Evolutionary conservation across 2,888 invertebrate species (phyloP).

Genomic region (Morpho achilles): DNA sequence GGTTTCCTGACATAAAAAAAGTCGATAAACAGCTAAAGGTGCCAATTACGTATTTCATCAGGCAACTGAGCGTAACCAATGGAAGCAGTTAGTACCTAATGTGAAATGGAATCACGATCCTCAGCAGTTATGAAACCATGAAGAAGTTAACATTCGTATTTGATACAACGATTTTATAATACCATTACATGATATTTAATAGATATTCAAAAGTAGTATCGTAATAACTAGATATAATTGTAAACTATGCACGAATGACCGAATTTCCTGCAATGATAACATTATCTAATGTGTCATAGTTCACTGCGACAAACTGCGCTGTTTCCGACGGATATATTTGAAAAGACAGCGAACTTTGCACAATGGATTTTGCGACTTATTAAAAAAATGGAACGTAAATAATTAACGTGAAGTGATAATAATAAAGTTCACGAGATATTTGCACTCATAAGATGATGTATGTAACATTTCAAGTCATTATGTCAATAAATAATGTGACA

Average conservation of each 20-base stretch:
- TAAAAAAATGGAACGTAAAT: not conserved
- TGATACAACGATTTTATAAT: too few relatives aligned
- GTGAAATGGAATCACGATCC: too few relatives aligned
- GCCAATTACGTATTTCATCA: too few relatives aligned
- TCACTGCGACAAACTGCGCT: slow-evolving; percentile 37
- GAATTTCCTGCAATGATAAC: slow-evolving; percentile 44
- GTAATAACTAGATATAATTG: slow-evolving; percentile 27
- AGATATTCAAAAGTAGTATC: slow-evolving; percentile 8
- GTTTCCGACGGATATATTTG: slow-evolving; percentile 35
- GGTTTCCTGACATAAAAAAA: too few relatives aligned
- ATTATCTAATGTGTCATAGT: slow-evolving; percentile 41
- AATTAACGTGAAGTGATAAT: too few relatives aligned
- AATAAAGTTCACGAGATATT: too few relatives aligned
- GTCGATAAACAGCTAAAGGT: too few relatives aligned
- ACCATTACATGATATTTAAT: not conserved
- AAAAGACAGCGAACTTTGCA: slow-evolving; percentile 15
- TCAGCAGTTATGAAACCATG: too few relatives aligned
- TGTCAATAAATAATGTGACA: not conserved
- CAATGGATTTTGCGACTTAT: not conserved
- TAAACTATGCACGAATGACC: slow-evolving; percentile 36
- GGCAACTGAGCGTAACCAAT: too few relatives aligned
- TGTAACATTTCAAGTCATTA: not conserved
- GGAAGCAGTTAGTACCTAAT: too few relatives aligned
- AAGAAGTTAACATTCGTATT: too few relatives aligned
- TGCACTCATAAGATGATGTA: not conserved